Evolutionary conservation across 2,113 vertebrate species (phyloP), one percentile per base, ranked within the genome.

Genomic region (Collichthys lucidus): DNA sequence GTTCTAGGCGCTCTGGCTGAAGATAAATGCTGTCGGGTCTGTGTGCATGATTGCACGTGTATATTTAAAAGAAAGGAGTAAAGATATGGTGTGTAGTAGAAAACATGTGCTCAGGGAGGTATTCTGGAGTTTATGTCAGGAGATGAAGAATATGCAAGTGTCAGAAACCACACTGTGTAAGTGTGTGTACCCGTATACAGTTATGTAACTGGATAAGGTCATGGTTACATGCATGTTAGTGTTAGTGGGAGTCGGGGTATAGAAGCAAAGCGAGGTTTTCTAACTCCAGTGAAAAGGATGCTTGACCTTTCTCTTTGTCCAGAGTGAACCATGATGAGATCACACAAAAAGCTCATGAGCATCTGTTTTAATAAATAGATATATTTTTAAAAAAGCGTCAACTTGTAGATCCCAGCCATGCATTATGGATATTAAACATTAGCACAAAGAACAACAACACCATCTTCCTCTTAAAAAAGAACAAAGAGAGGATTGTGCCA

Each of bases 11-110:
- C 60, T 66, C 49, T 26, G 56, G 29, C 72, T 67, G 64, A 72
- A 82, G 77, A 84, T 84, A 88, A 88, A 88, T 57, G 42, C 81
- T 69, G 52, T 2, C 2, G 55, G 6, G 17, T 77, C 65, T 66
- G 20, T 63, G 66, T 76, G 24, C 76, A 59, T 82, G 42, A 71
- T 11, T 65, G 26, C 59, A 44, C 6, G 10, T 50, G 50, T 49
- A 9, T 62, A 46, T 76, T 16, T 31, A 19, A 35, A 11, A 59
- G 7, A 56, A 46, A 55, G 17, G 31, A 31, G 31, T 31, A 31
- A 49, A 57, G 56, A 14, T 24, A 24, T 7, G 19, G n/a, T 35
- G 24, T 59, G 66, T 14, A n/a, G n/a, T n/a, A 19, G 26, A 19
- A 22, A 59, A 62, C 40, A 62, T 31, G 22, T 55, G 53, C 14